Evolutionary conservation across 2,797 vertebrate species (phyloP).

Genomic region (Scomberomorus guttatus): DNA sequence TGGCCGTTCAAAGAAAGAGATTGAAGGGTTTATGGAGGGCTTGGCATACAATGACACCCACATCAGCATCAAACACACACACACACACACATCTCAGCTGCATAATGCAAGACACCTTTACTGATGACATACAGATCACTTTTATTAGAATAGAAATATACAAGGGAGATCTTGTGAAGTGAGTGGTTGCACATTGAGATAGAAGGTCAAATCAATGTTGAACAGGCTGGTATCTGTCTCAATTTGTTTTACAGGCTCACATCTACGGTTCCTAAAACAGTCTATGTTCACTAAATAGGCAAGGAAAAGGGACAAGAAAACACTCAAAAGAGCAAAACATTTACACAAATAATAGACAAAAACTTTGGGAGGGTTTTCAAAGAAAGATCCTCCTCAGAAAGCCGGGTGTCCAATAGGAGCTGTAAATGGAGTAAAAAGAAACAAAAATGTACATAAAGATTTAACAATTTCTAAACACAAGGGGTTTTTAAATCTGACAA

Average conservation of each 20-base stretch:
- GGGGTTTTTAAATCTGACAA: too few relatives aligned
- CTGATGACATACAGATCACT: background rate
- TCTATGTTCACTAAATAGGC: background rate
- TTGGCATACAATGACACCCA: slow-evolving; percentile 10
- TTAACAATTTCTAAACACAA: too few relatives aligned
- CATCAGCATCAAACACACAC: slow-evolving; percentile 16
- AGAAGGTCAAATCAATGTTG: background rate
- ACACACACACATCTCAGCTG: background rate
- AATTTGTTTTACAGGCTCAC: too few relatives aligned
- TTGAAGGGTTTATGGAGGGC: slow-evolving; percentile 27
- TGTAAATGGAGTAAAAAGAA: background rate
- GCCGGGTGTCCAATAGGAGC: background rate
- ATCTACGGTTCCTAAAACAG: background rate
- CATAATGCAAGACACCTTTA: background rate
- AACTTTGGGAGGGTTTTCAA: too few relatives aligned
- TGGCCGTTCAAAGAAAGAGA: slow-evolving; percentile 27
- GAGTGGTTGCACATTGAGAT: background rate
- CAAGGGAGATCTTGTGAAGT: background rate
- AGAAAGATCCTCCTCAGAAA: background rate
- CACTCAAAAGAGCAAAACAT: too few relatives aligned
- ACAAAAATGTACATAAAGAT: background rate
- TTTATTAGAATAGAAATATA: background rate
- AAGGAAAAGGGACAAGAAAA: background rate
- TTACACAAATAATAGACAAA: too few relatives aligned
- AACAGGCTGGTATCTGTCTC: background rate